Conservation (phyloP, 2,113 vertebrate species). For the Scytalopus superciliaris region DNA sequence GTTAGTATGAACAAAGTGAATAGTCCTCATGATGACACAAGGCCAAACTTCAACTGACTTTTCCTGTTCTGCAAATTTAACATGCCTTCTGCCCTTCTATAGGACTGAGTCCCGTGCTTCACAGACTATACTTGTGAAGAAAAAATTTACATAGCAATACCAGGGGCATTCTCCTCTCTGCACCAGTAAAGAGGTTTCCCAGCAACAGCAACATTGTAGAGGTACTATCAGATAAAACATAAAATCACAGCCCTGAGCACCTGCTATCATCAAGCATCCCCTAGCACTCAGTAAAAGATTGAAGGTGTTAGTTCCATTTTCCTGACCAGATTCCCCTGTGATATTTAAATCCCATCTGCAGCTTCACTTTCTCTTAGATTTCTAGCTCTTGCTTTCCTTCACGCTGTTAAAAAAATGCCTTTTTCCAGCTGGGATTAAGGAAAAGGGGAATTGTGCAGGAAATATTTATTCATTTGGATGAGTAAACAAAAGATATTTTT, state of each 20-base stretch:
- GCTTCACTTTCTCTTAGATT: not conserved
- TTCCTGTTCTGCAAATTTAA: not conserved
- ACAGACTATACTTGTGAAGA: not conserved
- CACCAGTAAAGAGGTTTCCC: constrained; percentile 9
- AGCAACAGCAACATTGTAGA: constrained; percentile 26
- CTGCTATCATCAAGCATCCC: not conserved
- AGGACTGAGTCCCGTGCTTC: not conserved
- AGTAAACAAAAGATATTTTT: not conserved
- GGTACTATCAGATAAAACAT: constrained; percentile 5
- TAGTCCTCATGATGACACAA: not conserved
- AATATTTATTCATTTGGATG: not conserved
- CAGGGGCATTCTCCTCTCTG: not conserved
- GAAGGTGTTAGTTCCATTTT: constrained; percentile 41
- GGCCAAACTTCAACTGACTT: not conserved
- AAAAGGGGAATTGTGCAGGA: not conserved
- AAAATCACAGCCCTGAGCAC: constrained; percentile 41
- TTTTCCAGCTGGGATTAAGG: not conserved
- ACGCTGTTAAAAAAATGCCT: not conserved
- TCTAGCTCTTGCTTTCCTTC: not conserved
- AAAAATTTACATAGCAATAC: not conserved
- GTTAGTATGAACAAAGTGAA: not conserved
- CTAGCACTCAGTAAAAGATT: not conserved
- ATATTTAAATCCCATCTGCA: constrained; percentile 9
- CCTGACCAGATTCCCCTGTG: not conserved
- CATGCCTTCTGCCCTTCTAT: not conserved